Conservation (phyloP, 2,888 invertebrate species). For the Tanypteryx hageni region DNA sequence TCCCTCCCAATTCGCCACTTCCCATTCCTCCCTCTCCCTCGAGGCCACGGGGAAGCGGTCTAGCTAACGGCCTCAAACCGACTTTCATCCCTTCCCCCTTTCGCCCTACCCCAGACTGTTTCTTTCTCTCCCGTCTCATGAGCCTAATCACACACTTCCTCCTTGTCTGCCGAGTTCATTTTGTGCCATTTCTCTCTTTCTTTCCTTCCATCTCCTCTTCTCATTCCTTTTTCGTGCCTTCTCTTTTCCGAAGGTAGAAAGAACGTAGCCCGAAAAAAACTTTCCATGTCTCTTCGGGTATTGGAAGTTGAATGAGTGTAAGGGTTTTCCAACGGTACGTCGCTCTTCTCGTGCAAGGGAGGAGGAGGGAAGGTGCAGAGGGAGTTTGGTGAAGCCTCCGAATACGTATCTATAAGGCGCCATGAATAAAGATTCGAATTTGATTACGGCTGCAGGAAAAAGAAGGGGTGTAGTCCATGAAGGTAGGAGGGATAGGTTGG, state of each 20-base stretch:
- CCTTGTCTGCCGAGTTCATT: not conserved
- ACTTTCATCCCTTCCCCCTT: not conserved
- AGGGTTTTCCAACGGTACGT: not conserved
- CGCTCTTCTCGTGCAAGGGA: not conserved
- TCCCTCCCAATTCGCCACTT: too few relatives aligned
- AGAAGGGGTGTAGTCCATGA: too few relatives aligned
- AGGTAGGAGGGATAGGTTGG: not conserved
- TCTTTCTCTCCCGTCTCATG: not conserved
- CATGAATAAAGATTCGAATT: conserved; percentile 7
- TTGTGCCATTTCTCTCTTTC: not conserved
- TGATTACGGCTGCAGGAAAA: not conserved
- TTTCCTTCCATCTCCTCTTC: not conserved
- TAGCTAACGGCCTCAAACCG: not conserved
- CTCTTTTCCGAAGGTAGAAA: too few relatives aligned
- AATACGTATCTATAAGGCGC: not conserved
- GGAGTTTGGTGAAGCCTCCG: not conserved
- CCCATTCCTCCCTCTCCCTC: too few relatives aligned
- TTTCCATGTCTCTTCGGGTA: not conserved
- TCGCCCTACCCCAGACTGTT: not conserved
- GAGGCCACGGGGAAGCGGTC: too few relatives aligned
- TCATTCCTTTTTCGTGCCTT: not conserved
- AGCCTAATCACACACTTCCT: conserved; percentile 15
- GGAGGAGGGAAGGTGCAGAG: not conserved
- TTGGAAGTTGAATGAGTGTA: not conserved
- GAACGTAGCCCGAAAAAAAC: not conserved